Percentiles rank a stretch among this genome's conserved stretches.
phyloP scores from a whole-genome alignment of 1,140 invertebrate genomes.

The Rhyacophila brunnea region DNA sequence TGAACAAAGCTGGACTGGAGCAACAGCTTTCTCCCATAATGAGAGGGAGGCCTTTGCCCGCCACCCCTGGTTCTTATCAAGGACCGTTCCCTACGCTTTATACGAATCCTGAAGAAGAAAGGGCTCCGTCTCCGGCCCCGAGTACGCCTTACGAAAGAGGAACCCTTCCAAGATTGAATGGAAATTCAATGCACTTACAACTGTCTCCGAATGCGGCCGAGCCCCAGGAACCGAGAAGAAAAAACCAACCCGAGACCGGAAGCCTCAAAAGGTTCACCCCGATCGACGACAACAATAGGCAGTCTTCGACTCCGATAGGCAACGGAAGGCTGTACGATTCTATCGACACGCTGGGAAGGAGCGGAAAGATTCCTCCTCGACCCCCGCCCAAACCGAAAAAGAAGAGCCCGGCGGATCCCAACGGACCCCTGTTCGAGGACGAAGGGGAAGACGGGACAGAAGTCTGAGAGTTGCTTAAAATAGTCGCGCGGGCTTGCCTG shows the following conservation, averaged over 20 bases:
- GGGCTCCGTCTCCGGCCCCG: conserved; percentile 47
- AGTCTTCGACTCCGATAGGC: background rate
- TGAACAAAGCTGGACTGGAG: conserved; percentile 62
- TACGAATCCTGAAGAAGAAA: conserved; percentile 67
- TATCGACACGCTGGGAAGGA: conserved; percentile 44
- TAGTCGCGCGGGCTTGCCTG: conserved; percentile 21
- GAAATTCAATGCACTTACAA: conserved; percentile 42
- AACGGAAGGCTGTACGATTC: conserved; percentile 23
- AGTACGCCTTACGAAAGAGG: conserved; percentile 37
- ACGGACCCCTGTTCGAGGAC: conserved; percentile 74
- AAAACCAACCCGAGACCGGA: conserved; percentile 51
- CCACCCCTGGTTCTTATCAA: conserved; percentile 52
- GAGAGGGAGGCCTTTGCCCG: conserved; percentile 60
- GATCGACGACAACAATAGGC: conserved; percentile 23
- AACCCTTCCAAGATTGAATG: conserved; percentile 43
- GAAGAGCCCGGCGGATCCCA: conserved; percentile 56
- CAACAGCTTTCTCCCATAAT: conserved; percentile 53
- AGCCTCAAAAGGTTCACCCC: conserved; percentile 39
- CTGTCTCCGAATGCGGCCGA: conserved; percentile 43
- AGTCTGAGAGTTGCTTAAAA: conserved; percentile 57
- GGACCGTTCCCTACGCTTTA: conserved; percentile 51
- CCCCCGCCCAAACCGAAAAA: conserved; percentile 80
- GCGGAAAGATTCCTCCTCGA: conserved; percentile 73
- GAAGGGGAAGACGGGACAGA: conserved; percentile 85
- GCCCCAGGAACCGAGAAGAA: conserved; percentile 46